These are phyloP conservation scores for Drosophila macrospina DNA, from an alignment of 2,888 invertebrate genomes.

Conservation along the genomic window DNA sequence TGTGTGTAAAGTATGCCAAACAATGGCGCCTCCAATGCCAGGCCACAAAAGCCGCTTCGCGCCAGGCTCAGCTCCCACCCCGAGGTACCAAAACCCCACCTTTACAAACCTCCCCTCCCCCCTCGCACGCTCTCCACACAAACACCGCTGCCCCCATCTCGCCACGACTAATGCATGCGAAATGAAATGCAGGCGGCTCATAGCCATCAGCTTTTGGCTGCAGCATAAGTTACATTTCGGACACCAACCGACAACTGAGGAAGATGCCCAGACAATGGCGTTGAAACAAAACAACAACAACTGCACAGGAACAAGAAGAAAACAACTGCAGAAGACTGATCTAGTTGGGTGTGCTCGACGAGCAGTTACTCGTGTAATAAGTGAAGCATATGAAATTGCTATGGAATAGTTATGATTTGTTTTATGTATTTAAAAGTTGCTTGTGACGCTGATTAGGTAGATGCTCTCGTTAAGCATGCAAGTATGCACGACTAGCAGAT, in stretches of 20 bases:
- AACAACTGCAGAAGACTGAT: constrained; percentile 11
- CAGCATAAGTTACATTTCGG: constrained; percentile 71
- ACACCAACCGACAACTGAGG: constrained; percentile 48
- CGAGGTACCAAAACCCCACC: not conserved
- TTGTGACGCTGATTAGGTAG: too few relatives aligned
- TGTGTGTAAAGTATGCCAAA: constrained; percentile 70
- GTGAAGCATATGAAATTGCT: not conserved
- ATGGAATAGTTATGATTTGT: not conserved
- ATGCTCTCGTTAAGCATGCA: too few relatives aligned
- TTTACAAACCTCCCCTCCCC: not conserved
- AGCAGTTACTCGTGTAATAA: constrained; percentile 6
- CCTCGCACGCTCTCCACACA: not conserved
- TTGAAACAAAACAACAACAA: constrained; percentile 36
- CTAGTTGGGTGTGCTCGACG: constrained; percentile 8
- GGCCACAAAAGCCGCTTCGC: constrained; percentile 52
- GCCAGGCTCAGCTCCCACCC: constrained; percentile 5
- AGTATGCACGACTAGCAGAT: not conserved
- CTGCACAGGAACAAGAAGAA: constrained; percentile 21
- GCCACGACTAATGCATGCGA: constrained; percentile 54
- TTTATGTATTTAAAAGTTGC: too few relatives aligned
- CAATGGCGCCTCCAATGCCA: constrained; percentile 75
- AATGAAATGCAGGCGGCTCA: constrained; percentile 60
- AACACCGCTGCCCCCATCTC: not conserved
- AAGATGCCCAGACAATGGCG: constrained; percentile 54
- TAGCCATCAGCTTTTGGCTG: constrained; percentile 69